phyloP scores from a whole-genome alignment of 2,113 vertebrate genomes.

The Eolophus roseicapilla region DNA sequence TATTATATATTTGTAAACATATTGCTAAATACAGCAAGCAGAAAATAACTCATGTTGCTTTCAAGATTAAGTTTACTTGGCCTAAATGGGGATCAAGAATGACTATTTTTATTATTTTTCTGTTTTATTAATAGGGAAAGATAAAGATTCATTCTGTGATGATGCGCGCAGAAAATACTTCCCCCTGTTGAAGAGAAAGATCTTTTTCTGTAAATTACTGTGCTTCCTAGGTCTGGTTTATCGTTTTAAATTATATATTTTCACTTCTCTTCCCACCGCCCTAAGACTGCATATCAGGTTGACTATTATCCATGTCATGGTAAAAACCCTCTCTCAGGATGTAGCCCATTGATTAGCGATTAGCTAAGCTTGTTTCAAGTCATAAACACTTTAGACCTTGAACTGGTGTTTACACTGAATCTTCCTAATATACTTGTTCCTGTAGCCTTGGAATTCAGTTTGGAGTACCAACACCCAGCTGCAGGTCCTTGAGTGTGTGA shows the following conservation, averaged over 20 bases:
- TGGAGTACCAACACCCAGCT: not conserved
- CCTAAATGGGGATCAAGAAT: not conserved
- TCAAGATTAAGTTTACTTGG: not conserved
- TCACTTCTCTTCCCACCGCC: not conserved
- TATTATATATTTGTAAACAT: not conserved
- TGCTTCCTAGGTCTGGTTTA: not conserved
- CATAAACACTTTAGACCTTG: not conserved
- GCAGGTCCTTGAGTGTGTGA: not conserved
- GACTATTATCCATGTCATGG: not conserved
- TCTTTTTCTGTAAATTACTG: not conserved
- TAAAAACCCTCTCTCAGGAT: not conserved
- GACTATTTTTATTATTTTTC: not conserved
- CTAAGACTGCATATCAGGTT: not conserved
- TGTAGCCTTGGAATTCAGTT: not conserved
- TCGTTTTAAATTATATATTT: not conserved
- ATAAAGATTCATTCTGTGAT: not conserved
- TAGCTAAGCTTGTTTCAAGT: constrained; percentile 36
- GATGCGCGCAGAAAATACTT: not conserved
- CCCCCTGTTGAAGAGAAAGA: not conserved
- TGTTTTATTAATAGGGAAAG: not conserved
- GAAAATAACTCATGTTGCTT: not conserved
- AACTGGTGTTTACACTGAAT: not conserved
- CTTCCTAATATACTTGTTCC: not conserved
- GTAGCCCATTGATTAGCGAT: constrained; percentile 17
- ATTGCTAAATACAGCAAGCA: not conserved